phyloP scores from a whole-genome alignment of 1,140 invertebrate genomes.

The Drosophila sturtevanti region DNA sequence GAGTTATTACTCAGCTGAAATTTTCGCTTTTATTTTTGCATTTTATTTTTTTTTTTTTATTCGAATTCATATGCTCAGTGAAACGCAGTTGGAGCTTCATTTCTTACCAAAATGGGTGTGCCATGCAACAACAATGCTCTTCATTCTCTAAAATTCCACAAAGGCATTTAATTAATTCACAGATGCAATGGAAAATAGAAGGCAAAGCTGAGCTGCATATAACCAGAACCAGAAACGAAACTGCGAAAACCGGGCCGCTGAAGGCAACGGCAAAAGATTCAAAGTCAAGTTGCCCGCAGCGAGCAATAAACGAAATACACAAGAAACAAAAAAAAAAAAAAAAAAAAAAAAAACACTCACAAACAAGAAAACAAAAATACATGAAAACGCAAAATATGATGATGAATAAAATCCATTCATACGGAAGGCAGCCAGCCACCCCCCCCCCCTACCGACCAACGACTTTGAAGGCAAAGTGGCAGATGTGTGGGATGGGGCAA shows the following conservation, averaged over 20 bases:
- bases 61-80: conserved; percentile 45
- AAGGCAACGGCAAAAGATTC: conserved; percentile 41
- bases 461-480: conserved; percentile 35
- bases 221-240: neutral
- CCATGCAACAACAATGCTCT: conserved; percentile 55
- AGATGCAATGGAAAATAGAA: conserved; percentile 35
- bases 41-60: conserved; percentile 29
- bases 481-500: conserved; percentile 49
- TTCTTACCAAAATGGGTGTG: conserved; percentile 36
- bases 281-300: conserved; percentile 62
- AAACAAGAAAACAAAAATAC: conserved; percentile 34
- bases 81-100: conserved; percentile 23
- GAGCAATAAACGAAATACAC: conserved; percentile 28
- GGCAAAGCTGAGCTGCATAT: neutral
- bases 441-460: too few species aligned
- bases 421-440: conserved; percentile 37
- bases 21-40: neutral
- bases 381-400: conserved; percentile 56
- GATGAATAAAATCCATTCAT: conserved; percentile 77
- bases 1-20: neutral
- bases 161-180: conserved; percentile 75
- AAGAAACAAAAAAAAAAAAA: conserved; percentile 24
- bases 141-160: conserved; percentile 56
- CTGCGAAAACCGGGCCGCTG: neutral
- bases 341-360: conserved; percentile 7